Conservation (phyloP, 2,797 vertebrate genomes). For the Intellagama lesueurii region DNA sequence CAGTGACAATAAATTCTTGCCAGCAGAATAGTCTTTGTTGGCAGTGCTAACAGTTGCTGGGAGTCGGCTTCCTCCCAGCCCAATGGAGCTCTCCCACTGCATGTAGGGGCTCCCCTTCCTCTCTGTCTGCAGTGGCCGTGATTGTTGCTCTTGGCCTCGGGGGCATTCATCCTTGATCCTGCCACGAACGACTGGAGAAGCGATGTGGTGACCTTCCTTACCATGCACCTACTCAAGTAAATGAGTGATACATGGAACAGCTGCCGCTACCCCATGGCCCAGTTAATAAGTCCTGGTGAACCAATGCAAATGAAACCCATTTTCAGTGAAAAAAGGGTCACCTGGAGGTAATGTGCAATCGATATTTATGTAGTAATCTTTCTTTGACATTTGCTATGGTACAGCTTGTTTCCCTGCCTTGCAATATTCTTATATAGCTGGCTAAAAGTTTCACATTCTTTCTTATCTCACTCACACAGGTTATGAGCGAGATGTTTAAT, state of each 20-base stretch:
- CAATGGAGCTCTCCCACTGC: no score
- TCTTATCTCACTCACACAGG: no score
- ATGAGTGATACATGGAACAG: not conserved
- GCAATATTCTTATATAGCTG: no score
- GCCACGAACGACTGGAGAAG: not conserved
- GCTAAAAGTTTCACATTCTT: no score
- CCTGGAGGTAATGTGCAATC: not conserved
- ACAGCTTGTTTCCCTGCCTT: no score
- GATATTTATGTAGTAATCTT: no score
- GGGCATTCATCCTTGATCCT: not conserved
- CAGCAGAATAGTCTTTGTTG: not conserved
- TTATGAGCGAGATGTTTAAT: no score
- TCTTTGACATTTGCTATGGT: not conserved
- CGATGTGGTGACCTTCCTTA: not conserved
- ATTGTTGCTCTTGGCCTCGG: not conserved
- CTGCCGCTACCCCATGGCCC: not conserved
- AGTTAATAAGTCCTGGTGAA: not conserved
- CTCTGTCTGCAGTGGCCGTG: not conserved
- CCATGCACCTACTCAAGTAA: not conserved
- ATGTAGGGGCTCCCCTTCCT: not conserved
- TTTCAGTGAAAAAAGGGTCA: not conserved
- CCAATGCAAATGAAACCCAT: not conserved
- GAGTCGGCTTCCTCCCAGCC: no score
- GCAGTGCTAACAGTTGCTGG: not conserved
- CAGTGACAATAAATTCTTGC: not conserved